Evolutionary conservation across 35 echinoderm and acorn worm genomes (phyloP).

Genomic region (Apostichopus californicus): DNA sequence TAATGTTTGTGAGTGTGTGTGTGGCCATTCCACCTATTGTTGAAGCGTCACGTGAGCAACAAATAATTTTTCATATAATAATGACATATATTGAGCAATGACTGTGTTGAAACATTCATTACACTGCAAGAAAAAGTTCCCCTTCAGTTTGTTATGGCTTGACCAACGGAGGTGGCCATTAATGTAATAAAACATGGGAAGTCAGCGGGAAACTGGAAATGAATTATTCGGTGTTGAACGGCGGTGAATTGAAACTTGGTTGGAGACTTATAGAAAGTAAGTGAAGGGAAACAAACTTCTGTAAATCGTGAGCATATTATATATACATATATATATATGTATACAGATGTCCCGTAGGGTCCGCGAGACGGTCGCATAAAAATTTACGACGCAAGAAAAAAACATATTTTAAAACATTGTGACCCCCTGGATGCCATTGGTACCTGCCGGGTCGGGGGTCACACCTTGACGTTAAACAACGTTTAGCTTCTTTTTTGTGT

Average conservation of each 20-base stretch:
- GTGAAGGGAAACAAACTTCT: background rate
- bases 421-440: background rate
- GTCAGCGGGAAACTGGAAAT: too few relatives aligned
- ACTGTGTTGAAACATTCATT: too few relatives aligned
- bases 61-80: too few relatives aligned
- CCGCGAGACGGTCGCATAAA: conserved; percentile 12
- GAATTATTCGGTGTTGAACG: too few relatives aligned
- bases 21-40: background rate
- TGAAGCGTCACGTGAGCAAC: too few relatives aligned
- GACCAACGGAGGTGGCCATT: background rate
- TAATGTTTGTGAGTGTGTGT: background rate
- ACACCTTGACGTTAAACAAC: too few relatives aligned
- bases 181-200: background rate
- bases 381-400: background rate
- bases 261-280: too few relatives aligned
- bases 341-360: background rate
- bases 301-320: background rate
- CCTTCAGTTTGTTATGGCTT: background rate
- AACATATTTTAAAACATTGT: background rate
- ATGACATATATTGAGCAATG: too few relatives aligned
- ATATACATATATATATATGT: background rate
- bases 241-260: too few relatives aligned
- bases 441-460: conserved; percentile 9
- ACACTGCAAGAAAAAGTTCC: too few relatives aligned
- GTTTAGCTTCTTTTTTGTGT: too few relatives aligned